Percentiles rank a stretch among this genome's conserved stretches.
phyloP scores from a whole-genome alignment of 2,888 invertebrate species.

The Furcula furcula region DNA sequence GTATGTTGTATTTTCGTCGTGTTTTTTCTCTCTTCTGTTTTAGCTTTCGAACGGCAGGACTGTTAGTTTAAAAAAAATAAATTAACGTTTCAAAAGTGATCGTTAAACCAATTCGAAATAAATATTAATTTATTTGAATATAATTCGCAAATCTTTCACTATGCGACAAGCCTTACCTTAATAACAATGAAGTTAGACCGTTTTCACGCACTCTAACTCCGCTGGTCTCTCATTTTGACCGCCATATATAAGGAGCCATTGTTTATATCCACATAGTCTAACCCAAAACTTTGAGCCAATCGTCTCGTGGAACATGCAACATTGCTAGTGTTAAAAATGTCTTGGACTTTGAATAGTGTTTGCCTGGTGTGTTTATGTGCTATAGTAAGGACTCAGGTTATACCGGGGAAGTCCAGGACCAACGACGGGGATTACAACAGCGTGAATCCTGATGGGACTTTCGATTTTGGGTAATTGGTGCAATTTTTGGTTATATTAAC shows the following conservation, averaged over 20 bases:
- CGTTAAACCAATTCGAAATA: too few species aligned
- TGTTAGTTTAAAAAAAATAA: too few species aligned
- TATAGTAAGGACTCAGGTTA: constrained; percentile 66
- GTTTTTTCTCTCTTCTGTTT: too few species aligned
- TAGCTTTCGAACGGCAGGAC: too few species aligned
- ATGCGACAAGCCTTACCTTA: constrained; percentile 39
- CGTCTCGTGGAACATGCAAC: constrained; percentile 30
- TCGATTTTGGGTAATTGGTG: constrained; percentile 85
- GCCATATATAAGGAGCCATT: constrained; percentile 70
- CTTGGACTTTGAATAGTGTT: constrained; percentile 58
- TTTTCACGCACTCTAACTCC: constrained; percentile 71
- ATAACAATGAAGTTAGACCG: constrained; percentile 79
- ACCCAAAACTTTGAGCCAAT: constrained; percentile 35
- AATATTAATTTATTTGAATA: too few species aligned
- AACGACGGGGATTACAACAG: constrained; percentile 84
- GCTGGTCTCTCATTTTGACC: constrained; percentile 67
- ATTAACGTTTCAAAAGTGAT: too few species aligned
- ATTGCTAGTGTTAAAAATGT: constrained; percentile 46
- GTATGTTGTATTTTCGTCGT: too few species aligned
- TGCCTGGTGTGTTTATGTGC: constrained; percentile 63
- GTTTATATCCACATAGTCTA: constrained; percentile 70
- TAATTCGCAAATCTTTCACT: constrained; percentile 23
- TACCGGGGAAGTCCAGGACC: constrained; percentile 69
- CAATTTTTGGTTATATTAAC: constrained; percentile 2
- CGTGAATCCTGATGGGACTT: constrained; percentile 87